Evolutionary conservation across 2,888 invertebrate genomes (phyloP).

Genomic region (Steinernema carpocapsae): DNA sequence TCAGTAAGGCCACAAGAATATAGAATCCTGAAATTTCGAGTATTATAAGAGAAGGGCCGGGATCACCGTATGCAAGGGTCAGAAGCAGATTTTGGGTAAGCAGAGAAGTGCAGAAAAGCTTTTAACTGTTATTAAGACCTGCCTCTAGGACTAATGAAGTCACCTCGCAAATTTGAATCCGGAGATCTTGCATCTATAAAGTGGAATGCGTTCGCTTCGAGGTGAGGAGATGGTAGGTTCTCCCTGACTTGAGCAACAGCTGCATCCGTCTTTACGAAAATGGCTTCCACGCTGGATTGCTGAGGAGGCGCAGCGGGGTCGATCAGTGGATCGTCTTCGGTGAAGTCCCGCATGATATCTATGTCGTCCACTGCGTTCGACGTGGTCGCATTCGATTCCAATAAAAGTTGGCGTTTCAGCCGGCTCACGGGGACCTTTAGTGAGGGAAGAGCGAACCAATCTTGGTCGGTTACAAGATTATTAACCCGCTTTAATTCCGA

Average conservation of each 20-base stretch:
- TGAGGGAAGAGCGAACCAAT: conserved; percentile 55
- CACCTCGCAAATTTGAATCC: conserved; percentile 48
- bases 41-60: too few relatives aligned
- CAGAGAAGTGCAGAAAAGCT: not conserved
- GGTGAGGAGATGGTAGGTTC: conserved; percentile 45
- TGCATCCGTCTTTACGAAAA: conserved; percentile 63
- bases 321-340: conserved; percentile 36
- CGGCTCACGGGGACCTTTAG: conserved; percentile 64
- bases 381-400: conserved; percentile 8
- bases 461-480: conserved; percentile 63
- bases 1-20: conserved; percentile 54
- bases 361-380: not conserved
- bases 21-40: conserved; percentile 44
- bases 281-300: conserved; percentile 56
- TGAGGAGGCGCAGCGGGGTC: not conserved
- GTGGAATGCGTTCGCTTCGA: conserved; percentile 58
- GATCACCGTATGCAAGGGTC: too few relatives aligned
- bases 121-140: not conserved
- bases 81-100: not conserved
- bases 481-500: conserved; percentile 66
- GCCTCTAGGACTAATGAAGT: conserved; percentile 29
- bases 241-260: conserved; percentile 56
- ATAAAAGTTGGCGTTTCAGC: conserved; percentile 45
- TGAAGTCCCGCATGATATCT: conserved; percentile 33
- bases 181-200: conserved; percentile 66